Conservation (phyloP, 2,113 vertebrate species). For the Ondatra zibethicus region DNA sequence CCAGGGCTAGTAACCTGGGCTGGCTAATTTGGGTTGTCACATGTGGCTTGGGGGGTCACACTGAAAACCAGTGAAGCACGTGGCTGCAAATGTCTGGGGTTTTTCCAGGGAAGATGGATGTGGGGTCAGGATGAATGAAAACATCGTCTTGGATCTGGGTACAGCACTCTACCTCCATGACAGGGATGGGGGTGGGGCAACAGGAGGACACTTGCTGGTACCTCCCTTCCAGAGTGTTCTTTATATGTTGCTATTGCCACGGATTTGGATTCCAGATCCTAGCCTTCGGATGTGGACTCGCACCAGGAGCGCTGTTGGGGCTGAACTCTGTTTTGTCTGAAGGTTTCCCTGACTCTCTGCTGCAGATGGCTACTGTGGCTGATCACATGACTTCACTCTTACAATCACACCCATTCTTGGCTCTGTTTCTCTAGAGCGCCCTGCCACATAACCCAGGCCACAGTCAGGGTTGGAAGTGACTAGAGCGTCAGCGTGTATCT, state of each 20-base stretch:
- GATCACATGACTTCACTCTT: background rate
- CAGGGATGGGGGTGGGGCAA: fast-evolving
- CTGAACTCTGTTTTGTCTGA: background rate
- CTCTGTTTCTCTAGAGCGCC: background rate
- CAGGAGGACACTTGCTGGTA: background rate
- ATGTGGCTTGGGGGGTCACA: background rate
- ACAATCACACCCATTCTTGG: background rate
- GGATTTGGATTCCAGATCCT: background rate
- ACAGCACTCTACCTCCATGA: background rate
- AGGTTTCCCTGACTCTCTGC: background rate
- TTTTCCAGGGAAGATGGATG: background rate
- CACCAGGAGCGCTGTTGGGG: background rate
- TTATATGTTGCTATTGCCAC: background rate
- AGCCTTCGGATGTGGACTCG: background rate
- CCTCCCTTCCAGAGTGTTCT: background rate
- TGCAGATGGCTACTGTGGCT: background rate
- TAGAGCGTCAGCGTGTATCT: background rate
- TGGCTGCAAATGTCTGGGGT: background rate
- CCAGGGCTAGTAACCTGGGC: too few species aligned
- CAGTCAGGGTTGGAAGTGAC: background rate
- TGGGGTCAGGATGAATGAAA: background rate
- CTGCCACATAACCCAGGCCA: background rate
- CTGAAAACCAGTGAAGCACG: background rate
- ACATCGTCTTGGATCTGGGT: background rate
- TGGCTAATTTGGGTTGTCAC: background rate